Percentiles rank a stretch among this genome's conserved stretches.
These are phyloP conservation scores for Lerista edwardsae DNA, from an alignment of 2,797 vertebrate genomes.

Conservation along the genomic window DNA sequence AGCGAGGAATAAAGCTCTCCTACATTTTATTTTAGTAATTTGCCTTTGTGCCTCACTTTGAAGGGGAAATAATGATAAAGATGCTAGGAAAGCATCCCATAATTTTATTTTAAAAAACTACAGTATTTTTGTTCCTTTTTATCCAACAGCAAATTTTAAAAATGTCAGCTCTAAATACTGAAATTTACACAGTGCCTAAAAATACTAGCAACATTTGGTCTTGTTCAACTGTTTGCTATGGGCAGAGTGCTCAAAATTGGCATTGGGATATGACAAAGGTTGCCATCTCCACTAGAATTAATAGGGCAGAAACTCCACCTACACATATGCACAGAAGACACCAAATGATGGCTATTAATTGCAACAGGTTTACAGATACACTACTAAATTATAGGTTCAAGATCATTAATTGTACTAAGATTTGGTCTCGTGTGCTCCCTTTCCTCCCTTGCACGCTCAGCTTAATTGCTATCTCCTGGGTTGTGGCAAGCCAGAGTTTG, in stretches of 20 bases:
- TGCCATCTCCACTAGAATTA: background rate
- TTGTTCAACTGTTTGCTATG: background rate
- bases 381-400: no score
- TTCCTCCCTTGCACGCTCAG: no score
- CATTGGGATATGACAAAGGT: background rate
- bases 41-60: background rate
- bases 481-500: no score
- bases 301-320: background rate
- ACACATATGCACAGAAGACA: no score
- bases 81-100: conserved; percentile 19
- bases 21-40: background rate
- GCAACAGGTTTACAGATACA: background rate
- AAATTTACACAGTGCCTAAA: background rate
- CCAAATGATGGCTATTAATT: background rate
- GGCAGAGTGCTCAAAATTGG: background rate
- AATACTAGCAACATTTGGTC: background rate
- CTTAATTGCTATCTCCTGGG: no score
- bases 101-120: background rate
- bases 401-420: no score
- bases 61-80: background rate
- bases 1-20: conserved; percentile 16
- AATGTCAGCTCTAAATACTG: background rate
- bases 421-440: no score
- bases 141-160: background rate
- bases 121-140: conserved; percentile 17